Conservation (phyloP, 2,797 vertebrate genomes). For the Pseudopleuronectes americanus region DNA sequence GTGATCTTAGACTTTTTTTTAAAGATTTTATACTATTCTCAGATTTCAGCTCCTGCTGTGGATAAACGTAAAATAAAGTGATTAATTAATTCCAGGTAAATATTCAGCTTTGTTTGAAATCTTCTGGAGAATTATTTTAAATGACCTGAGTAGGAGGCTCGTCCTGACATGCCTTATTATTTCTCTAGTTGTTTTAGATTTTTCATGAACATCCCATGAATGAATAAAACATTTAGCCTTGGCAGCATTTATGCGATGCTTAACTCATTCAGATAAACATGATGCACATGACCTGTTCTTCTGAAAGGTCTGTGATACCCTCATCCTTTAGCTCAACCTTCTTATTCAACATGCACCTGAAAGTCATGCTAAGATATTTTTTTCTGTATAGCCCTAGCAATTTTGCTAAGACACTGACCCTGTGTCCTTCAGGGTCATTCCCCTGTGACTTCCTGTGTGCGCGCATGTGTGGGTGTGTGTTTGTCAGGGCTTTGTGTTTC, state of each 20-base stretch:
- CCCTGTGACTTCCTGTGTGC: slow-evolving; percentile 54
- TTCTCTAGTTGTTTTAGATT: too few relatives aligned
- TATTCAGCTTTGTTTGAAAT: neutral
- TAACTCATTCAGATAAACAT: neutral
- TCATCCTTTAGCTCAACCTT: slow-evolving; percentile 3
- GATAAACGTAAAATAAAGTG: neutral
- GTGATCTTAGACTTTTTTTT: neutral
- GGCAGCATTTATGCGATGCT: neutral
- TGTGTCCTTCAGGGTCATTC: slow-evolving; percentile 74
- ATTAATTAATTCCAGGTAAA: neutral
- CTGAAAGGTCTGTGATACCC: neutral
- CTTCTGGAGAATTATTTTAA: too few relatives aligned
- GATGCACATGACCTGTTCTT: neutral
- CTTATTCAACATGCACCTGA: slow-evolving; percentile 1
- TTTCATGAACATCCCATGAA: neutral
- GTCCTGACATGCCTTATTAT: too few relatives aligned
- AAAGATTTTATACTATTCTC: too few relatives aligned
- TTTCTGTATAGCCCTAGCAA: slow-evolving; percentile 59
- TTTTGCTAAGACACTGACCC: slow-evolving; percentile 68
- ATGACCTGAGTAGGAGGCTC: too few relatives aligned
- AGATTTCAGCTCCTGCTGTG: neutral
- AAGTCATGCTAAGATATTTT: slow-evolving; percentile 31
- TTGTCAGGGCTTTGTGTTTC: slow-evolving; percentile 64
- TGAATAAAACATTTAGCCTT: neutral
- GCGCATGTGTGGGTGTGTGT: slow-evolving; percentile 44